Conservation (phyloP, 2,888 invertebrate species). For the Agrilus mali region DNA sequence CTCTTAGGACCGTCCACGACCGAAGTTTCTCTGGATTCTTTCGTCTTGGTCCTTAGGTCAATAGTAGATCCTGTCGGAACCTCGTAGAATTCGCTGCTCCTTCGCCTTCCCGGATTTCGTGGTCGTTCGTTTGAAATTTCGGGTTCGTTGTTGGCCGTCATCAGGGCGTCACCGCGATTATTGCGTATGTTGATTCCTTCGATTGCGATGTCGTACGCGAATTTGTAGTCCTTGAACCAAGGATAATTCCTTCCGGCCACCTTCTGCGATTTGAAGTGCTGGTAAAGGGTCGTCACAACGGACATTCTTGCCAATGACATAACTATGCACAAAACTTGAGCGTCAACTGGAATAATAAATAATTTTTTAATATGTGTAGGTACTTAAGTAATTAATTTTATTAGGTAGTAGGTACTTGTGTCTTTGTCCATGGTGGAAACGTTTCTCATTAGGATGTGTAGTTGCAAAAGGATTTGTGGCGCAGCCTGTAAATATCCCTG, state of each 20-base stretch:
- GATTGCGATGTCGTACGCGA: conserved; percentile 3
- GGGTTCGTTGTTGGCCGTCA: background rate
- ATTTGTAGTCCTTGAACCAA: conserved; percentile 42
- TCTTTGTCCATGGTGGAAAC: conserved; percentile 43
- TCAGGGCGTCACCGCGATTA: background rate
- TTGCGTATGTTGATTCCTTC: background rate
- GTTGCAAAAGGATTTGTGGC: conserved; percentile 56
- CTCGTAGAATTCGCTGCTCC: conserved; percentile 28
- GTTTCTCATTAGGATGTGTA: conserved; percentile 49
- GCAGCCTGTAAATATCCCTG: conserved; percentile 68
- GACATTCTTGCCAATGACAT: conserved; percentile 58
- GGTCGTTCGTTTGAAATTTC: background rate
- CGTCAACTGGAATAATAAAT: conserved; percentile 40
- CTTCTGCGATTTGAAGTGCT: conserved; percentile 69
- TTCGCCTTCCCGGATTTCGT: conserved; percentile 13
- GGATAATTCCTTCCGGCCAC: conserved; percentile 59
- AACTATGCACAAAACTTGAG: conserved; percentile 53
- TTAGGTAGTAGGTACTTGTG: too few species aligned
- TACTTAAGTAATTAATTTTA: too few species aligned
- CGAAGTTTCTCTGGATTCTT: conserved; percentile 15
- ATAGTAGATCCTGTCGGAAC: conserved; percentile 16
- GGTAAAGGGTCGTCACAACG: conserved; percentile 55
- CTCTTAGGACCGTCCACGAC: conserved; percentile 17
- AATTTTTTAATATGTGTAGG: too few species aligned
- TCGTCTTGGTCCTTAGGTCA: conserved; percentile 4